Evolutionary conservation across 2,113 vertebrate species (phyloP), one percentile per base, ranked within the genome.

Genomic region (Epinephelus lanceolatus): DNA sequence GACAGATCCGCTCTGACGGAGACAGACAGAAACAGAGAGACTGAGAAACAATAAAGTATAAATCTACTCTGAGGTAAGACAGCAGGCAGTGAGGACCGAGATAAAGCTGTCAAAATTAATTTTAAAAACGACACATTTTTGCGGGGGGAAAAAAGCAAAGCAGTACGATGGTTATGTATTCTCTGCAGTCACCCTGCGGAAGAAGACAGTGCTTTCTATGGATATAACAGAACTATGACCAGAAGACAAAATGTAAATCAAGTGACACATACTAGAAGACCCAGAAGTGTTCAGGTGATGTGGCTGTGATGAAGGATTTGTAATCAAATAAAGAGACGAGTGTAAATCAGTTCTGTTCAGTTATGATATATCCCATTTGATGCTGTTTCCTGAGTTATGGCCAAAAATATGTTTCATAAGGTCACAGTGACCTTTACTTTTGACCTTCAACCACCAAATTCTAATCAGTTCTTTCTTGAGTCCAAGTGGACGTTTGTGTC

Each of bases 1-100:
- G 73, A 81, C 71, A 53, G 47, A 52, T 68, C 71, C 8, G 79
- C 57, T 70, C 57, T 19, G 51, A 51, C 19, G 33, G 30, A 68
- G 71, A 76, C 33, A n/a, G 27, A 51, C 33, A 23, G 56, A 74
- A 55, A 69, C 23, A 11, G 53, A 59, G 55, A 37, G 45, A 25
- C 53, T 13, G 40, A 52, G 42, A 55, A 67, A 68, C 71, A 52
- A 37, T 71, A 45, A 57, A 78, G 25, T 37, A 18, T 37, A 45
- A 67, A 73, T 59, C 21, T 51, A 3, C 70, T 67, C 52, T 0
- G 12, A 27, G 30, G 56, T 23, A 9, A 51, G 27, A 63, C 68
- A 18, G 69, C 51, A 45, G 49, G 47, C 47, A 33, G 59, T 23
- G 47, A 65, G 68, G 30, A 23, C 23, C 5, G 18, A 59, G 70